Conservation (phyloP, 2,888 invertebrate genomes). For the Polyommatus iphigenia region DNA sequence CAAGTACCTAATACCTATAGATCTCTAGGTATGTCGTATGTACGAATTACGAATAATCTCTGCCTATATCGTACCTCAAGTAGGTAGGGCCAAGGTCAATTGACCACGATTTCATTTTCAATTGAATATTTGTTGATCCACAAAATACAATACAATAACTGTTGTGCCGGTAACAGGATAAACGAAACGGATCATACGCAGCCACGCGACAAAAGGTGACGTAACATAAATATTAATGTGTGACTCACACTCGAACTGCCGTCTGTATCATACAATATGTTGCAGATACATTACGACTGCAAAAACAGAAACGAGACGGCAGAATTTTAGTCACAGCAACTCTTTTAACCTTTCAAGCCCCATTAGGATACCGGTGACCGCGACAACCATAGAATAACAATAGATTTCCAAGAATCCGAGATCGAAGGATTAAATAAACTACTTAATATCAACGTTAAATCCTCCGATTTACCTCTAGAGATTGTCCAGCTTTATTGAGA, state of each 20-base stretch:
- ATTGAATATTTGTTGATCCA: background rate
- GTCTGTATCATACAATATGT: background rate
- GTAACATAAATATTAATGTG: constrained; percentile 12
- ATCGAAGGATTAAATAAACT: too few relatives aligned
- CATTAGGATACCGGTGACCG: too few relatives aligned
- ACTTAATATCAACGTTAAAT: too few relatives aligned
- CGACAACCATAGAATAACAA: too few relatives aligned
- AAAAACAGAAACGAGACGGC: background rate
- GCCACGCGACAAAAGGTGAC: constrained; percentile 28
- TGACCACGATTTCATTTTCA: background rate
- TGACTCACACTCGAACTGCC: constrained; percentile 9
- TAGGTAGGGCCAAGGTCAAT: background rate
- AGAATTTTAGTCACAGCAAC: background rate
- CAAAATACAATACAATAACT: background rate
- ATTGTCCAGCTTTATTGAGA: too few relatives aligned
- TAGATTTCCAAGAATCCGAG: too few relatives aligned
- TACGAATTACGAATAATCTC: too few relatives aligned
- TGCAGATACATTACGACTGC: background rate
- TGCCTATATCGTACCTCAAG: too few relatives aligned
- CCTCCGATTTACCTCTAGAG: too few relatives aligned
- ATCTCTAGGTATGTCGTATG: too few relatives aligned
- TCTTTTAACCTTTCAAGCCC: background rate
- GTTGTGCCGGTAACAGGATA: constrained; percentile 29
- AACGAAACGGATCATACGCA: background rate
- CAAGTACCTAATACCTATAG: too few relatives aligned